Percentiles rank a stretch among this genome's conserved stretches.
Evolutionary conservation across 2,888 invertebrate genomes (phyloP).

Genomic region (Danaus chrysippus): DNA sequence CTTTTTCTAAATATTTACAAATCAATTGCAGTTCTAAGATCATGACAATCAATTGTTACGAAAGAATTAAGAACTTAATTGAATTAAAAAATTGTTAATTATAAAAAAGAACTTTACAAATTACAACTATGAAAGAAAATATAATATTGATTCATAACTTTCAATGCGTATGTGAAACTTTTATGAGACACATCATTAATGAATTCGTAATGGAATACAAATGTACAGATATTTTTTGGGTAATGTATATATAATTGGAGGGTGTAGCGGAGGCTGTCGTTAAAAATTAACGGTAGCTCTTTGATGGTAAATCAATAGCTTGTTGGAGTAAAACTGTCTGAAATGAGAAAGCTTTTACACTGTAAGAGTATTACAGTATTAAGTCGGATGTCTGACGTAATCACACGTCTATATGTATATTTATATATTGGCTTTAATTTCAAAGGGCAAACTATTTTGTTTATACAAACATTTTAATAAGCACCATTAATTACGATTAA

Average conservation of each 20-base stretch:
- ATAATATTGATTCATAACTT: too few species aligned
- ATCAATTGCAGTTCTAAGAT: not conserved
- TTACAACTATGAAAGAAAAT: too few species aligned
- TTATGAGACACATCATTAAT: slow-evolving; percentile 30
- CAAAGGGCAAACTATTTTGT: too few species aligned
- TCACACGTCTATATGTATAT: too few species aligned
- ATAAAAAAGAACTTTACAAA: too few species aligned
- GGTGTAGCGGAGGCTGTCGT: slow-evolving; percentile 60
- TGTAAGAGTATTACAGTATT: too few species aligned
- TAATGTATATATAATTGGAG: slow-evolving; percentile 60
- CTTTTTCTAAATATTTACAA: not conserved
- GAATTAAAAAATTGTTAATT: too few species aligned
- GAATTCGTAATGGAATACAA: slow-evolving; percentile 33
- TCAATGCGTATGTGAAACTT: not conserved
- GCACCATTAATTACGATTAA: not conserved
- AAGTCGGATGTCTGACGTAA: too few species aligned
- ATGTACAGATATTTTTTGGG: slow-evolving; percentile 43
- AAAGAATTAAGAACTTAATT: too few species aligned
- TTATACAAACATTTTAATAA: not conserved
- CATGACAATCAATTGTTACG: too few species aligned
- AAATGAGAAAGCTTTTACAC: too few species aligned
- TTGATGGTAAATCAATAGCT: slow-evolving; percentile 69
- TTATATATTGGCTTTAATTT: too few species aligned
- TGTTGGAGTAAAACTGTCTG: slow-evolving; percentile 11
- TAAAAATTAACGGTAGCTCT: slow-evolving; percentile 65